These are phyloP conservation scores for Julus scandinavius DNA, from an alignment of 2,888 invertebrate genomes.

Conservation along the genomic window DNA sequence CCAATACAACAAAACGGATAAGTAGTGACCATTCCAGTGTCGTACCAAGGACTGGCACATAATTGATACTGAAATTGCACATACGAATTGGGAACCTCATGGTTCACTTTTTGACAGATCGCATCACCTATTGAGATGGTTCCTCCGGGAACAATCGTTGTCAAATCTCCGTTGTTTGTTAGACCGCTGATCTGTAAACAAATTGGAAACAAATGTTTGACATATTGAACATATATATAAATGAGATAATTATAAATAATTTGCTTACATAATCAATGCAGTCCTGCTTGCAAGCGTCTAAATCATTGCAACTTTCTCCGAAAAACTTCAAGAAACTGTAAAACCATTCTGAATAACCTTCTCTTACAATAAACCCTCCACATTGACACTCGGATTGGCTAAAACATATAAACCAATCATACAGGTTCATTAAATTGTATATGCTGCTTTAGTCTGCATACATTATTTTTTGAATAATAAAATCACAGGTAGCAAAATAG, in stretches of 20 bases:
- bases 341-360: constrained; percentile 50
- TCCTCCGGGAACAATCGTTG: background rate
- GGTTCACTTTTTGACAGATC: constrained; percentile 44
- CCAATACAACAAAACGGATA: constrained; percentile 49
- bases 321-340: constrained; percentile 49
- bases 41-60: constrained; percentile 45
- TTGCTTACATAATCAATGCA: constrained; percentile 45
- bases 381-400: constrained; percentile 51
- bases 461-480: too few relatives aligned
- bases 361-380: constrained; percentile 37
- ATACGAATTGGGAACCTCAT: background rate
- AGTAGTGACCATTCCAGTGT: constrained; percentile 21
- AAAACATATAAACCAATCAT: background rate
- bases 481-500: background rate
- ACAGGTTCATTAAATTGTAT: too few relatives aligned
- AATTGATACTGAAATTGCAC: constrained; percentile 28
- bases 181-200: constrained; percentile 40
- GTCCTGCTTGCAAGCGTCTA: background rate
- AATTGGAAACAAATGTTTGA: background rate
- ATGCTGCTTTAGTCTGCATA: too few relatives aligned
- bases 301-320: constrained; percentile 7
- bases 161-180: constrained; percentile 45
- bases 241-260: background rate
- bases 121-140: constrained; percentile 18
- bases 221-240: background rate